These are phyloP conservation scores for Sclerodermus sp. DNA, from an alignment of 2,888 invertebrate species.

Conservation along the genomic window DNA sequence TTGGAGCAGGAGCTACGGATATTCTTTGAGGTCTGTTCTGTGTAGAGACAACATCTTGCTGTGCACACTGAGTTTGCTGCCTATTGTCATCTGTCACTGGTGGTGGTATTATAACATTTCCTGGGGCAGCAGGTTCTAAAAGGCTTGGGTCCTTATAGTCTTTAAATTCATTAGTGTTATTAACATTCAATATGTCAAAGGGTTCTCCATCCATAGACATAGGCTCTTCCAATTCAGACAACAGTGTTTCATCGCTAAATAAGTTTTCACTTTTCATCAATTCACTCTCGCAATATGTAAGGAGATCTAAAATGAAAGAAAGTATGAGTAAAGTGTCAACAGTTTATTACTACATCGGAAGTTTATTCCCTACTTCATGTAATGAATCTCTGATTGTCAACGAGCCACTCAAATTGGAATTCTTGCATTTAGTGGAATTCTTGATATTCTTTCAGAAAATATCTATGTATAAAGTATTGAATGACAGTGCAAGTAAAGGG, in stretches of 20 bases:
- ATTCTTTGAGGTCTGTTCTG: conserved; percentile 33
- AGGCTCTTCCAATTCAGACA: conserved; percentile 59
- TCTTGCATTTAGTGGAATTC: no score
- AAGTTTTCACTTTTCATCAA: conserved; percentile 62
- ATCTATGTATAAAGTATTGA: no score
- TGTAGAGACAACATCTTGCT: conserved; percentile 20
- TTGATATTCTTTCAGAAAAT: no score
- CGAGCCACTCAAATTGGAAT: no score
- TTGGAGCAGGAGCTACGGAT: conserved; percentile 38
- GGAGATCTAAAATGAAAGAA: conserved; percentile 61
- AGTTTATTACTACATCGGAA: not conserved
- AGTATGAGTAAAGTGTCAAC: not conserved
- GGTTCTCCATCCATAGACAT: conserved; percentile 58
- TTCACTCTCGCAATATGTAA: conserved; percentile 70
- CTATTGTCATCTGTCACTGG: conserved; percentile 16
- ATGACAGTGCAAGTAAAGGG: no score
- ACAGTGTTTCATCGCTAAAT: conserved; percentile 60
- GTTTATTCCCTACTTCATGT: not conserved
- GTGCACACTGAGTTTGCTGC: conserved; percentile 20
- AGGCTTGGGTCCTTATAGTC: conserved; percentile 31
- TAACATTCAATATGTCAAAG: conserved; percentile 57
- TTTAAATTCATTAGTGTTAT: conserved; percentile 28
- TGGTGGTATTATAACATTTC: conserved; percentile 26
- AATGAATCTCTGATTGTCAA: no score
- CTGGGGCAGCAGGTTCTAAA: conserved; percentile 27